Base-by-base conservation (phyloP, 2,888 invertebrate genomes). In the Eupithecia vulgata region DNA sequence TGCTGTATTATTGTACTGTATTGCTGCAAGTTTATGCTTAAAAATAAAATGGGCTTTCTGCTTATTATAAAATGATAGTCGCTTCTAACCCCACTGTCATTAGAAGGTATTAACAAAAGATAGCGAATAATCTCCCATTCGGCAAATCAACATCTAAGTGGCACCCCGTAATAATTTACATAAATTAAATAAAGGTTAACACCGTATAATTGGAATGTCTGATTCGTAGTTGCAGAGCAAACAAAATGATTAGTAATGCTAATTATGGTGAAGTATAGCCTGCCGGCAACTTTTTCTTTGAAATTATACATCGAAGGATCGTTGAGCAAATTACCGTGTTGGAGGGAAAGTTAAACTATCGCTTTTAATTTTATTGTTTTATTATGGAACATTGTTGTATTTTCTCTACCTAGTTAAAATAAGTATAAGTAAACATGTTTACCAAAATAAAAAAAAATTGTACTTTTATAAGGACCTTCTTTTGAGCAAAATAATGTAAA, bases 151-250 rank as follows among this genome's bases (percentile, higher is more conserved):
- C 76, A 81, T 78, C 72, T 82, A 78, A 81, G 79, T 79, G 75
- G 77, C 74, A 82, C 82, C 80, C 82, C 73, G 80, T 80, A 81
- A 86, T 87, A 87, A 91, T 91, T 88, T 89, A 82, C 91, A 91
- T 91, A 88, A 87, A 90, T 91, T 90, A 90, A 80, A 82, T 82
- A 84, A 86, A 87, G 84, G 84, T 88, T 87, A 88, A 85, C 84
- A 84, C 82, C 76, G 83, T 88, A 85, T 90, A 88, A 90, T 90
- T 88, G 81, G 82, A 84, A 80, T 81, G 81, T 81, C 80, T 79
- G 83, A 87, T 86, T 84, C 77, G 80, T 84, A 85, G 82, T 83
- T 85, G 83, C 83, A 86, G 79, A 84, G 84, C 82, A 86, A 88
- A 89, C 80, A 85, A 84, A 88, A 88, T 88, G 76, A 87, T 88